phyloP scores from a whole-genome alignment of 2,797 vertebrate species.

The Taeniopygia guttata region DNA sequence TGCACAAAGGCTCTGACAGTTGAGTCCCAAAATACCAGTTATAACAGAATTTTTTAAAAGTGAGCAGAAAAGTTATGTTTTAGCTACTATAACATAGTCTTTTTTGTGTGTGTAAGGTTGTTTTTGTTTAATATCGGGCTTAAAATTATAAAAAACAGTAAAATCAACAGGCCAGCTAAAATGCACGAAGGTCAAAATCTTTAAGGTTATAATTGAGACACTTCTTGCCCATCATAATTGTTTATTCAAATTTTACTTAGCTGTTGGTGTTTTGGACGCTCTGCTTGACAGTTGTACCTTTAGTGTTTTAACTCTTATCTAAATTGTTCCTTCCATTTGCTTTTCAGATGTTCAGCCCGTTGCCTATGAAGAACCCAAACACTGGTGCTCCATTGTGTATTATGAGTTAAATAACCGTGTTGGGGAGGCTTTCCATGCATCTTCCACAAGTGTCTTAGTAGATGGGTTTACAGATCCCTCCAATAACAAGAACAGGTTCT shows the following conservation, averaged over 20 bases:
- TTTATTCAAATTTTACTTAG: neutral
- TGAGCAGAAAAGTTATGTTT: neutral
- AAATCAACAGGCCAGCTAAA: neutral
- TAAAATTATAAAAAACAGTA: neutral
- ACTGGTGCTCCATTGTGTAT: slow-evolving; percentile 98
- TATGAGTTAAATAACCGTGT: slow-evolving; percentile 96
- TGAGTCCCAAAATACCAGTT: neutral
- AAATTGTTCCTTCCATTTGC: neutral
- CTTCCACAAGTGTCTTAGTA: slow-evolving; percentile 92
- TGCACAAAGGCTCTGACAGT: neutral
- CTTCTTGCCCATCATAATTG: neutral
- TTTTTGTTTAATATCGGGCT: neutral
- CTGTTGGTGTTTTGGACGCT: neutral
- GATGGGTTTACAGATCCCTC: slow-evolving; percentile 97
- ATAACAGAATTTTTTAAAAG: neutral
- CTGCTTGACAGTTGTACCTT: neutral
- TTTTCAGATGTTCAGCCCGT: slow-evolving; percentile 92
- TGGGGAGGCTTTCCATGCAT: slow-evolving; percentile 94
- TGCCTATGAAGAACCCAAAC: slow-evolving; percentile 93
- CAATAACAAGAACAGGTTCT: slow-evolving; percentile 97
- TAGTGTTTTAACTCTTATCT: neutral
- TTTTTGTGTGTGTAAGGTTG: neutral
- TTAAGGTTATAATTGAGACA: neutral
- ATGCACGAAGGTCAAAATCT: neutral
- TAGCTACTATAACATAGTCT: neutral